phyloP scores from a whole-genome alignment of 2,797 vertebrate species.

The Podarcis siculus region DNA sequence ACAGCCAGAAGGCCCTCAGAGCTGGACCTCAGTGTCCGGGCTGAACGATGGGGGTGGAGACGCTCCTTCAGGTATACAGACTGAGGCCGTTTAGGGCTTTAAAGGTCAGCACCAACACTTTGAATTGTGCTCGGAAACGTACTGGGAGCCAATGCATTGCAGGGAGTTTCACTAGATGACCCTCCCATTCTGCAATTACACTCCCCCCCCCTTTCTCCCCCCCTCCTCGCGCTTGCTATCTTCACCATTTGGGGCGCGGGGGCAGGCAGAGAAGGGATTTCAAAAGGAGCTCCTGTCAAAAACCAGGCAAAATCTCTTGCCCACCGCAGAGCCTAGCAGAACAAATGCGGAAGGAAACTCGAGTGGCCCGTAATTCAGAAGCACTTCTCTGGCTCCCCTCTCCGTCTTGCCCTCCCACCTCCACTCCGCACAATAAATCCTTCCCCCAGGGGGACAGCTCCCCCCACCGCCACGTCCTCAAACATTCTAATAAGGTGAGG shows the following conservation, averaged over 20 bases:
- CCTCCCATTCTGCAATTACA: not conserved
- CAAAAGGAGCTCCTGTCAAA: slow-evolving; percentile 1
- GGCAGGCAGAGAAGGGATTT: not conserved
- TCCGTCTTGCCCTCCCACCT: not conserved
- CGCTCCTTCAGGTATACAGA: too few species aligned
- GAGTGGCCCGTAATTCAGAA: slow-evolving; percentile 28
- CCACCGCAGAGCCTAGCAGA: slow-evolving; percentile 25
- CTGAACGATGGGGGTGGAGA: too few species aligned
- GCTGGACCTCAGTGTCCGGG: too few species aligned
- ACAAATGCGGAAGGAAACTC: slow-evolving; percentile 24
- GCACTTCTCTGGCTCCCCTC: not conserved
- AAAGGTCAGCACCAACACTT: too few species aligned
- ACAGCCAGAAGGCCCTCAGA: too few species aligned
- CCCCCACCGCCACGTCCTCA: slow-evolving; percentile 39
- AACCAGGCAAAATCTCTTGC: slow-evolving; percentile 2
- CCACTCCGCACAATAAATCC: not conserved
- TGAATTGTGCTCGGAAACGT: too few species aligned
- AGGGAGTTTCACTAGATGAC: too few species aligned
- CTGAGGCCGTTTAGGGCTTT: too few species aligned
- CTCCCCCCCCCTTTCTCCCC: not conserved
- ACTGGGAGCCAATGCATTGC: too few species aligned
- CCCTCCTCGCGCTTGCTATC: too few species aligned
- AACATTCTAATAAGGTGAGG: slow-evolving; percentile 47
- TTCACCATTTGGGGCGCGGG: not conserved
- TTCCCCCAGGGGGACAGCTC: slow-evolving; percentile 30